phyloP scores from a whole-genome alignment of 2,888 invertebrate genomes.

The Ectropis crepuscularia region DNA sequence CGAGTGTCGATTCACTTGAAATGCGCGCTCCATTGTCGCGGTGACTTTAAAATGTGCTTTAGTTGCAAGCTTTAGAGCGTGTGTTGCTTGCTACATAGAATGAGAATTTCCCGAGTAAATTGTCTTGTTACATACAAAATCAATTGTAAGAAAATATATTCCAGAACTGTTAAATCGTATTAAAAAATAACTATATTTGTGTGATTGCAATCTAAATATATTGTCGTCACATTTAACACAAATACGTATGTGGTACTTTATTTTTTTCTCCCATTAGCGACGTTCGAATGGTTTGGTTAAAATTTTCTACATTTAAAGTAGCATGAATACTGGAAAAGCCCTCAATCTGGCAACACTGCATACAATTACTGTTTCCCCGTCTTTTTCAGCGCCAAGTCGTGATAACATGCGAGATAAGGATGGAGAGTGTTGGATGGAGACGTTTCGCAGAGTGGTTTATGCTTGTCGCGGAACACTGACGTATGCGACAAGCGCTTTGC shows the following conservation, averaged over 20 bases:
- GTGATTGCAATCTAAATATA: no score
- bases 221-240: no score
- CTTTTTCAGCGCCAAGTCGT: constrained; percentile 48
- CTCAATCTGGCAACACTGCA: constrained; percentile 38
- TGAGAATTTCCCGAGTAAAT: constrained; percentile 16
- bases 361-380: constrained; percentile 55
- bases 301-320: background rate
- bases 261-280: no score
- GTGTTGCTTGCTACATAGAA: constrained; percentile 41
- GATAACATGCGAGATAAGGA: constrained; percentile 53
- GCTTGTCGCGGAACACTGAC: constrained; percentile 46
- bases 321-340: constrained; percentile 41
- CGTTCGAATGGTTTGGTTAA: background rate
- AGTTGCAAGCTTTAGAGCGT: constrained; percentile 31
- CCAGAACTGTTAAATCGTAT: no score
- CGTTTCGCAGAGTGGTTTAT: constrained; percentile 57
- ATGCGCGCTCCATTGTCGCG: constrained; percentile 44
- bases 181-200: no score
- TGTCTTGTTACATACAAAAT: no score
- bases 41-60: constrained; percentile 29
- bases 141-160: no score
- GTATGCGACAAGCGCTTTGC: constrained; percentile 38
- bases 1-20: constrained; percentile 34
- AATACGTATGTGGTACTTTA: background rate
- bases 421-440: constrained; percentile 55